Evolutionary conservation across 2,797 vertebrate species (phyloP).

Genomic region (Liasis olivaceus): DNA sequence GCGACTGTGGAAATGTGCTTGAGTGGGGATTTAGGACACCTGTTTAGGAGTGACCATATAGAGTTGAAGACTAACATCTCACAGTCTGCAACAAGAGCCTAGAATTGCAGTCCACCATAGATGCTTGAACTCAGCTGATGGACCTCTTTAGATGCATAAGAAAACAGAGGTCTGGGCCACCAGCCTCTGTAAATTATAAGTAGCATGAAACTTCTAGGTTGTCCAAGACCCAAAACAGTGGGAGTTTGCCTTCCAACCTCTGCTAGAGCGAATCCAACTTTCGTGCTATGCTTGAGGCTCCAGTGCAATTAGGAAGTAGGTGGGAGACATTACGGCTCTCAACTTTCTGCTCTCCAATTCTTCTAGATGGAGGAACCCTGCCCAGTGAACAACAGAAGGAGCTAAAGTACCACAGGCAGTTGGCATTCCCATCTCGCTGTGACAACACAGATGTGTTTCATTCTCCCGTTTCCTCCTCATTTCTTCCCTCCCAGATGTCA

Average conservation of each 20-base stretch:
- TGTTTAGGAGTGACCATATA: not conserved
- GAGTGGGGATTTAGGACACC: not conserved
- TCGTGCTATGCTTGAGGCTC: not conserved
- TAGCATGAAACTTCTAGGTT: not conserved
- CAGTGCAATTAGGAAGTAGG: not conserved
- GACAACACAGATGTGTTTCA: not conserved
- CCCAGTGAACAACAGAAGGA: not conserved
- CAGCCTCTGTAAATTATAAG: not conserved
- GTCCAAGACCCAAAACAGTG: not conserved
- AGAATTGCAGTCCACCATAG: not conserved
- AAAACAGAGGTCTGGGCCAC: not conserved
- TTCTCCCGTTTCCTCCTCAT: slow-evolving; percentile 14
- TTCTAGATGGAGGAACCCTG: not conserved
- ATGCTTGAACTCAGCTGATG: not conserved
- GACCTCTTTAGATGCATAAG: not conserved
- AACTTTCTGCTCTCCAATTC: too few relatives aligned
- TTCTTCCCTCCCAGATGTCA: slow-evolving; percentile 23
- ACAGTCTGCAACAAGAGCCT: not conserved
- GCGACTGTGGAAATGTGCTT: not conserved
- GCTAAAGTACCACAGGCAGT: not conserved
- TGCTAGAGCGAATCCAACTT: too few relatives aligned
- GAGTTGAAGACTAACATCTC: not conserved
- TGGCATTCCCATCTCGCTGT: not conserved
- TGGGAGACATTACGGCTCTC: not conserved
- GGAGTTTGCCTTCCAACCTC: not conserved